A percentile compares a stretch with the other conserved stretches of the same genome.
Conservation (phyloP, 2,888 invertebrate genomes). For the Stenodema calcarata region DNA sequence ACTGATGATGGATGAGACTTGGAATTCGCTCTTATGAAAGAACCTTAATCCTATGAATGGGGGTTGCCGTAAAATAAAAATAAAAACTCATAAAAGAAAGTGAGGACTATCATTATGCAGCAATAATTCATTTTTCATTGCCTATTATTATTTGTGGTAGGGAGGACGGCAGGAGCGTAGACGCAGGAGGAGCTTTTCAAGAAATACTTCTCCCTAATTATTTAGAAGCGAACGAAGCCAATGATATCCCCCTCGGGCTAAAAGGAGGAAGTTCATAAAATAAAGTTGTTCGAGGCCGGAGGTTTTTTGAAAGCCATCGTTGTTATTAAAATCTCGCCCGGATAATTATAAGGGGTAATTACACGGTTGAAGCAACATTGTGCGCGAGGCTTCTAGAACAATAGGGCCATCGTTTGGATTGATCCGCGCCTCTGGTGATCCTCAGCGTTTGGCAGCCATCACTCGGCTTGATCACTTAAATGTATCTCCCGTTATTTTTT, state of each 20-base stretch:
- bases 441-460: not conserved
- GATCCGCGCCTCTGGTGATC: not conserved
- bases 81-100: not conserved
- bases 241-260: conserved; percentile 23
- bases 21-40: not conserved
- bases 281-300: not conserved
- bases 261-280: conserved; percentile 11
- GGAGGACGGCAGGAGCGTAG: not conserved
- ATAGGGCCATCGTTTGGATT: not conserved
- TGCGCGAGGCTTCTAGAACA: not conserved
- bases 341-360: conserved; percentile 19
- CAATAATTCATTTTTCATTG: conserved; percentile 15
- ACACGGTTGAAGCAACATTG: not conserved
- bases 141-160: conserved; percentile 22
- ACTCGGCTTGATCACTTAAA: not conserved
- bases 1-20: no score
- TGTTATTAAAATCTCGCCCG: not conserved
- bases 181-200: not conserved
- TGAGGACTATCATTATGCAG: conserved; percentile 15
- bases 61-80: not conserved
- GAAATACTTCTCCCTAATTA: conserved; percentile 42
- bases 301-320: not conserved
- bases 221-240: conserved; percentile 9
- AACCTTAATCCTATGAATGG: not conserved
- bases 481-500: no score